A percentile compares a stretch with the other conserved stretches of the same genome.
These are phyloP conservation scores for Cataglyphis rosenhaueri DNA, from an alignment of 2,888 invertebrate species.

Conservation along the genomic window DNA sequence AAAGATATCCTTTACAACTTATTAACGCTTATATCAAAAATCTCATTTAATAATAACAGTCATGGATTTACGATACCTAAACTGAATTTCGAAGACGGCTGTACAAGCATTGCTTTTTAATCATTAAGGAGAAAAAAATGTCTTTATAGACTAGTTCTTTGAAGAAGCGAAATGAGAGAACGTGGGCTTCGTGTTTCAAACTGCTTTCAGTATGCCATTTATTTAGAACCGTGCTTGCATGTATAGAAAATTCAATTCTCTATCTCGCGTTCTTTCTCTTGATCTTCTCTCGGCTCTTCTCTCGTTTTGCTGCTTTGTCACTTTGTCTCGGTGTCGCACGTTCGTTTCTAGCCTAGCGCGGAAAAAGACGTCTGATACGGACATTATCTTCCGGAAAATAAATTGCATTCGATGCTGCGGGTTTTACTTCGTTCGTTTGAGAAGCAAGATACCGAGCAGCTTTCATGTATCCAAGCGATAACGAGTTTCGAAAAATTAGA, in stretches of 20 bases:
- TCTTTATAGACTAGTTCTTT: constrained; percentile 38
- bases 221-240: constrained; percentile 49
- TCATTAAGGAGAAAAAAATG: constrained; percentile 28
- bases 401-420: constrained; percentile 56
- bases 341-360: constrained; percentile 15
- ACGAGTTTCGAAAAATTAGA: constrained; percentile 18
- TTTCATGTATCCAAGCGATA: constrained; percentile 16
- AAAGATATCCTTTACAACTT: background rate
- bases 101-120: constrained; percentile 14
- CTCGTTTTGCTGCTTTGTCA: constrained; percentile 41
- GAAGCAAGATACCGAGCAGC: constrained; percentile 14
- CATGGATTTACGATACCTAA: background rate
- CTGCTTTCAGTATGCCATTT: constrained; percentile 50
- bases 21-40: background rate
- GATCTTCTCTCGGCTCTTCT: constrained; percentile 40
- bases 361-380: constrained; percentile 59
- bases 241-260: constrained; percentile 57
- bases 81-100: constrained; percentile 13
- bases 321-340: constrained; percentile 21
- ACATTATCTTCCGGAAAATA: constrained; percentile 58
- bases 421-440: constrained; percentile 38
- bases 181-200: constrained; percentile 44
- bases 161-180: constrained; percentile 52
- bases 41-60: constrained; percentile 43
- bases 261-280: constrained; percentile 45